Evolutionary conservation across 2,113 vertebrate species (phyloP), one percentile per base, ranked within the genome.

Genomic region (Pantherophis guttatus): DNA sequence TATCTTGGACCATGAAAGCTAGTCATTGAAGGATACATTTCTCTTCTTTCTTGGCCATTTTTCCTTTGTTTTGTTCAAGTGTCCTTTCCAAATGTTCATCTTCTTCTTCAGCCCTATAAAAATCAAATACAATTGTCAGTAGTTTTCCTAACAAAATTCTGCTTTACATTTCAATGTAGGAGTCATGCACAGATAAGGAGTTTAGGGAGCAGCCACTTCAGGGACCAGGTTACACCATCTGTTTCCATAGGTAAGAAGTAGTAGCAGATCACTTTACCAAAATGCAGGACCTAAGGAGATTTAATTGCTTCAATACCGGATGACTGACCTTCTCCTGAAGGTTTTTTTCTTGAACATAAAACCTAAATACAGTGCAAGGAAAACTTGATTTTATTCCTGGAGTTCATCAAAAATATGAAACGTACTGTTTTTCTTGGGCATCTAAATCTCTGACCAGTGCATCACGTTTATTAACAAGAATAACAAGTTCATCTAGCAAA

Each of bases 21-120:
- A 92, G 93, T 99, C 98, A 99, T 93, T 99, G 99, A 96, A 99
- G 97, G 95, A 98, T 96, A 95, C 99, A 99, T 96, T 99, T 99
- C 97, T 99, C 99, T 97, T 99, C 99, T 96, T 99, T 99, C 98
- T 99, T 99, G 97, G 98, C 98, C 99, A 99, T 99, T 97, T 99
- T 99, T 98, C 99, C 99, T 98, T 99, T 99, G 98, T 99, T 99
- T 98, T 99, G 99, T 97, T 99, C 99, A 96, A 99, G 98, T 95
- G 99, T 99, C 97, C 99, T 98, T 97, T 99, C 99, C 98, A 99
- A 98, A 98, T 99, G 99, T 96, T 99, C 99, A 93, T 99, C 99
- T 97, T 99, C 99, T 96, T 99, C 99, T 97, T 99, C 99, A 1
- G 99, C 99, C 98, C 99, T 99, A 97, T 50, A 97, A 96, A 44